A percentile compares a stretch with the other conserved stretches of the same genome.
phyloP scores from a whole-genome alignment of 2,888 invertebrate genomes.

The Aproaerema taeniolella region DNA sequence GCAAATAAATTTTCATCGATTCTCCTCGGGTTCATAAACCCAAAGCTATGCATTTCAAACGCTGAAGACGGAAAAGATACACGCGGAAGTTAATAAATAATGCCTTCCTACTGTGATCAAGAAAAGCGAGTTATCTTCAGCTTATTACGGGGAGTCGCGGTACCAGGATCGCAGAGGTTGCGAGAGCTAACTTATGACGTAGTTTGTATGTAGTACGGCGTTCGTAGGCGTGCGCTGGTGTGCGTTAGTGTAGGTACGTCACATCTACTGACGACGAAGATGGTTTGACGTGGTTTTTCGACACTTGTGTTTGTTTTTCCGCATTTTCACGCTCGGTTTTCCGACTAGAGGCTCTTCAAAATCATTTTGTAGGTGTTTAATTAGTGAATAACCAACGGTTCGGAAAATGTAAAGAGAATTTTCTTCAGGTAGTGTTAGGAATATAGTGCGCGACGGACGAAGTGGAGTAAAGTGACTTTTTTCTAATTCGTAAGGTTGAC shows the following conservation, averaged over 20 bases:
- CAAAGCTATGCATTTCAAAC: slow-evolving; percentile 14
- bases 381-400: no score
- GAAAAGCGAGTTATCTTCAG: slow-evolving; percentile 73
- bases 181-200: slow-evolving; percentile 62
- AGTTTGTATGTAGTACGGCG: slow-evolving; percentile 43
- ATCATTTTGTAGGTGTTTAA: no score
- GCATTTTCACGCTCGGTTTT: no score
- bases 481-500: slow-evolving; percentile 75
- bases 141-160: slow-evolving; percentile 71
- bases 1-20: slow-evolving; percentile 6
- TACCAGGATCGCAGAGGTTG: slow-evolving; percentile 65
- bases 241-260: slow-evolving; percentile 56
- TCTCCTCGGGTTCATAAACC: slow-evolving; percentile 8
- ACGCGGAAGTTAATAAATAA: slow-evolving; percentile 58
- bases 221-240: slow-evolving; percentile 25
- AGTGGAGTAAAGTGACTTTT: slow-evolving; percentile 54
- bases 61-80: slow-evolving; percentile 29
- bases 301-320: slow-evolving; percentile 7
- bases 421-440: no score
- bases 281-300: slow-evolving; percentile 17
- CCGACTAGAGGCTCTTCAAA: no score
- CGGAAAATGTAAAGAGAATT: no score
- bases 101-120: slow-evolving; percentile 57
- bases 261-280: slow-evolving; percentile 45
- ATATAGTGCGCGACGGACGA: slow-evolving; percentile 1